A percentile compares a stretch with the other conserved stretches of the same genome.
Conservation (phyloP, 2,888 invertebrate genomes). For the Cylloceria caligata region DNA sequence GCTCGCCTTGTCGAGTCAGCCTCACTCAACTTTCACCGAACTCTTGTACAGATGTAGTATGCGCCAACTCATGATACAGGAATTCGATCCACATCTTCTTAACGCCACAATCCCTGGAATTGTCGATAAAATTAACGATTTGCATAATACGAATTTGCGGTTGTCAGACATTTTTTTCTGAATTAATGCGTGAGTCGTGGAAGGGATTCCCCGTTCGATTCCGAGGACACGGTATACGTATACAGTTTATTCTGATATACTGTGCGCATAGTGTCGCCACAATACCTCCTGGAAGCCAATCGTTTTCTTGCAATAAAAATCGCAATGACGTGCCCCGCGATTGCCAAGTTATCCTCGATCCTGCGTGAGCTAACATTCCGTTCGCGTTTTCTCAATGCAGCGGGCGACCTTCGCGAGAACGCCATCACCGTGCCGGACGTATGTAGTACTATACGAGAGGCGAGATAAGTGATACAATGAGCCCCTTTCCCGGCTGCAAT, state of each 20-base stretch:
- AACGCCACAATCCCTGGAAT: constrained; percentile 11
- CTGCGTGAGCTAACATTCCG: constrained; percentile 43
- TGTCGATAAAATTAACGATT: constrained; percentile 10
- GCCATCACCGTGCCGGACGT: constrained; percentile 54
- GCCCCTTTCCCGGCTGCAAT: neutral
- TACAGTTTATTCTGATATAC: neutral
- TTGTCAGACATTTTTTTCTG: neutral
- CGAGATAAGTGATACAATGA: neutral
- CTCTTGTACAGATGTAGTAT: constrained; percentile 17
- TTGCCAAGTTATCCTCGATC: constrained; percentile 42
- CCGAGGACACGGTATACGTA: constrained; percentile 1
- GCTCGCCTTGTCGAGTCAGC: constrained; percentile 20
- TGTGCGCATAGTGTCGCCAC: neutral
- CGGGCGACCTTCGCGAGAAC: constrained; percentile 58
- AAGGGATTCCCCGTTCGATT: constrained; percentile 31
- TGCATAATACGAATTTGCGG: constrained; percentile 19
- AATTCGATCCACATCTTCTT: constrained; percentile 34
- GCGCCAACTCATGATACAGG: constrained; percentile 19
- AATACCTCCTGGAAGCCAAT: constrained; percentile 17
- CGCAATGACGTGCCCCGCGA: constrained; percentile 34
- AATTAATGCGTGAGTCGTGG: constrained; percentile 12
- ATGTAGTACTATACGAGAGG: neutral
- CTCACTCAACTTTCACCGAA: constrained; percentile 57
- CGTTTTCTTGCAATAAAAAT: constrained; percentile 46
- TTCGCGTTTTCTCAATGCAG: constrained; percentile 46